Evolutionary conservation across 1,140 invertebrate genomes (phyloP).

Genomic region (Chrysomallon squamiferum): DNA sequence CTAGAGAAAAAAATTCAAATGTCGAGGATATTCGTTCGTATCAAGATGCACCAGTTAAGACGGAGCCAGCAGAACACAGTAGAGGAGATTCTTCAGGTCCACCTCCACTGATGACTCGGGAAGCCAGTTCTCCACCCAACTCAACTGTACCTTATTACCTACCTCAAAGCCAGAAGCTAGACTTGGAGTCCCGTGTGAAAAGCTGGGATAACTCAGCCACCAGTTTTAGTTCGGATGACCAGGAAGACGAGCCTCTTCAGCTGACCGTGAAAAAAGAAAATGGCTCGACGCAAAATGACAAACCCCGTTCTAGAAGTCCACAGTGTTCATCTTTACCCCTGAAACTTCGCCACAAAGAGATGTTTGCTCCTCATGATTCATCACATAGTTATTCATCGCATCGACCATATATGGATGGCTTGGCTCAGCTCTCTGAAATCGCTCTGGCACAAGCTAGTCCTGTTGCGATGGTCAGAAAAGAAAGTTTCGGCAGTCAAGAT

Average conservation of each 20-base stretch:
- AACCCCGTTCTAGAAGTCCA: constrained; percentile 17
- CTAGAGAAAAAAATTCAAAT: no score
- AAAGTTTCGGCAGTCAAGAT: constrained; percentile 1
- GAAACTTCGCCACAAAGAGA: constrained; percentile 51
- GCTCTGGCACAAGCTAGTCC: constrained; percentile 45
- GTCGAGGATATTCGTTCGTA: neutral
- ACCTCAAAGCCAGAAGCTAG: neutral
- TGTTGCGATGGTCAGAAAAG: constrained; percentile 34
- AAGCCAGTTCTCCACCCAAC: neutral
- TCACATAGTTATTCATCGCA: constrained; percentile 12
- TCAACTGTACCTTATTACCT: neutral
- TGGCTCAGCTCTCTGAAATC: constrained; percentile 56
- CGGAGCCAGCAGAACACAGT: neutral
- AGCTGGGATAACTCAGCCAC: constrained; percentile 16
- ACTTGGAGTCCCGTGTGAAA: neutral
- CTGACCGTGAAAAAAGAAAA: constrained; percentile 23
- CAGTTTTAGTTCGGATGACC: constrained; percentile 22
- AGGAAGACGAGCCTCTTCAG: constrained; percentile 29
- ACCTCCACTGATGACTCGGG: neutral
- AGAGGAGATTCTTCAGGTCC: neutral
- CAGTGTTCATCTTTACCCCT: constrained; percentile 42
- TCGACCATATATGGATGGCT: constrained; percentile 37
- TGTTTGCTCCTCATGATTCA: constrained; percentile 12
- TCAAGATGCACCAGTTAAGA: neutral
- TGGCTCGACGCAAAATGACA: neutral